Percentiles rank a stretch among this genome's conserved stretches.
Conservation (phyloP, 2,888 invertebrate species). For the Chrysomela aeneicollis region DNA sequence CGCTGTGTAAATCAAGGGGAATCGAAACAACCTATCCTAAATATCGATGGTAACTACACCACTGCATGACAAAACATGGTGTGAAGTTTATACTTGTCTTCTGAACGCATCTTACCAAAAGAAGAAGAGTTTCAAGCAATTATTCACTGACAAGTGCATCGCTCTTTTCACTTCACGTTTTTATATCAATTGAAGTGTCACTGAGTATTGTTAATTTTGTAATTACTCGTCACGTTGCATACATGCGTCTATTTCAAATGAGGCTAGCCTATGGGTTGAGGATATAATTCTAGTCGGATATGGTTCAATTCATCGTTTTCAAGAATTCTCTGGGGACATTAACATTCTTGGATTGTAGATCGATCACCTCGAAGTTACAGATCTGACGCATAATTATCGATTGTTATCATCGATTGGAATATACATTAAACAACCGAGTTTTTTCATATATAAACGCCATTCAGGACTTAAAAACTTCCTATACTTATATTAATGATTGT, state of each 20-base stretch:
- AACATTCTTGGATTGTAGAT: neutral
- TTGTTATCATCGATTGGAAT: no score
- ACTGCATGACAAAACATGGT: neutral
- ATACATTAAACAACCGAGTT: no score
- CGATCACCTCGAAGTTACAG: no score
- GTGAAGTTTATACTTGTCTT: neutral
- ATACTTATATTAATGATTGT: no score
- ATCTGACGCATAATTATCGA: no score
- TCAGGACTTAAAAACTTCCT: no score
- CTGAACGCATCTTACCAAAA: neutral
- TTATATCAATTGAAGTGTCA: neutral
- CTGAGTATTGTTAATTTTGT: neutral
- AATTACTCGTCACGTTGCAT: neutral
- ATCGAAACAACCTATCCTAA: no score
- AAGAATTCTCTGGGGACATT: neutral
- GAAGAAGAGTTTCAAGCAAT: neutral
- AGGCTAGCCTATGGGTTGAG: neutral
- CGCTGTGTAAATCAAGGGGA: no score
- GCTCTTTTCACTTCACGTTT: neutral
- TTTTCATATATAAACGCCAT: no score
- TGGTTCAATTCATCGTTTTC: neutral
- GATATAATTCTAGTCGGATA: neutral
- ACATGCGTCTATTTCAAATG: neutral
- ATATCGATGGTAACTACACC: neutral
- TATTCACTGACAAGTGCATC: neutral